Percentiles rank a stretch among this genome's conserved stretches.
Evolutionary conservation across 1,140 invertebrate species (phyloP).

Genomic region (Drosophila baimaii): DNA sequence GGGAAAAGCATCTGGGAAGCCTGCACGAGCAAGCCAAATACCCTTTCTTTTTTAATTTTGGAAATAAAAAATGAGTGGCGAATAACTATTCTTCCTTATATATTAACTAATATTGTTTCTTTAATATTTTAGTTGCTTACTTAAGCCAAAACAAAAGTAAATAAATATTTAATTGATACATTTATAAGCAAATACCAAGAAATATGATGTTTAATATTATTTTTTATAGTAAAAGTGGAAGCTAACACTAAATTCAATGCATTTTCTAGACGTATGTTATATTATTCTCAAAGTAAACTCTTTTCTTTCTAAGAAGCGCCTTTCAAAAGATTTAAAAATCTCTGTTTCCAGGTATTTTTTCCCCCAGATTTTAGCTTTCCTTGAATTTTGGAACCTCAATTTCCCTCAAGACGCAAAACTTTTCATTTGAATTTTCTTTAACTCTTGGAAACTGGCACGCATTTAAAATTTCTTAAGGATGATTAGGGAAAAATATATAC

Average conservation of each 20-base stretch:
- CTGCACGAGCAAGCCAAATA: background rate
- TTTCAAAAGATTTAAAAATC: background rate
- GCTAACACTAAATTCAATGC: background rate
- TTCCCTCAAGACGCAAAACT: background rate
- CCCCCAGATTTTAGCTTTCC: background rate
- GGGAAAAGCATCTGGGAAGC: background rate
- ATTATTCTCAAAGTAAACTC: background rate
- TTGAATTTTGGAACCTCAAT: background rate
- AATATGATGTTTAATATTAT: background rate
- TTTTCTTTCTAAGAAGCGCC: fast-evolving
- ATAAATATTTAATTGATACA: too few relatives aligned
- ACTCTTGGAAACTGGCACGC: conserved; percentile 9
- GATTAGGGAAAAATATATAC: conserved; percentile 34
- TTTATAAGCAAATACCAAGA: background rate
- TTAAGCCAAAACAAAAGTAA: too few relatives aligned
- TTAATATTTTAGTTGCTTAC: too few relatives aligned
- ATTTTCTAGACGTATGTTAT: too few relatives aligned
- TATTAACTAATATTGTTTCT: background rate
- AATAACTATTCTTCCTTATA: too few relatives aligned
- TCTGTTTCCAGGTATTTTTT: background rate
- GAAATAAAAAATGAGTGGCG: too few relatives aligned
- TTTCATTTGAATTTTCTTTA: conserved; percentile 7
- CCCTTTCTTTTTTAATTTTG: background rate
- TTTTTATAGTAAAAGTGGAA: background rate
- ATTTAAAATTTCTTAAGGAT: conserved; percentile 31